Percentiles rank a stretch among this genome's conserved stretches.
Conservation (phyloP, 1,140 invertebrate genomes). For the Chrysopa pallens region DNA sequence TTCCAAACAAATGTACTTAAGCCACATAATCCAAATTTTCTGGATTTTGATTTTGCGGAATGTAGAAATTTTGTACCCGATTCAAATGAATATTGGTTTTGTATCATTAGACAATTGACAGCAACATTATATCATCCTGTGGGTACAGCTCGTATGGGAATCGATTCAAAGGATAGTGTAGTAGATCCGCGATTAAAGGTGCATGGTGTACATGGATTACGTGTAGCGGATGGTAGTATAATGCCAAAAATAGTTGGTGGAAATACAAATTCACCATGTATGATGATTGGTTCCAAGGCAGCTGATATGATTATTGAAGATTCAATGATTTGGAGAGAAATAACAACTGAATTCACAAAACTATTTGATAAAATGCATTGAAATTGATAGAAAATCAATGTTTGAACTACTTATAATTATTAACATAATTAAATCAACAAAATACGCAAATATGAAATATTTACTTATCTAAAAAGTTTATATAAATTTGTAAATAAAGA, state of each 20-base stretch:
- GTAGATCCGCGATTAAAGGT: constrained; percentile 44
- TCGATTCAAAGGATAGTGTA: constrained; percentile 33
- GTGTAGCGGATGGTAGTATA: constrained; percentile 53
- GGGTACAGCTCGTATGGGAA: constrained; percentile 66
- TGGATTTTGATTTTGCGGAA: constrained; percentile 28
- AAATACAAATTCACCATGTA: constrained; percentile 68
- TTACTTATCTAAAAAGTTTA: no score
- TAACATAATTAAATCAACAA: no score
- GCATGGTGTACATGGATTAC: constrained; percentile 36
- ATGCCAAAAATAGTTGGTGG: constrained; percentile 66
- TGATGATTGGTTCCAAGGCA: constrained; percentile 76
- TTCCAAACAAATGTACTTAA: no score
- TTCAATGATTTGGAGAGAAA: no score
- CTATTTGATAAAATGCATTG: no score
- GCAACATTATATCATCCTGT: constrained; percentile 51
- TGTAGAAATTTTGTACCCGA: constrained; percentile 41
- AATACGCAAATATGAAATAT: no score
- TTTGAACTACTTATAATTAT: no score
- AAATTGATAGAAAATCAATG: no score
- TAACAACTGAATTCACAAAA: no score
- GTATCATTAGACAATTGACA: constrained; percentile 38
- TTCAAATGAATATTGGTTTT: constrained; percentile 50
- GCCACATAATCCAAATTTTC: no score
- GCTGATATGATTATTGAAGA: constrained; percentile 63
- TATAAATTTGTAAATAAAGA: no score